Evolutionary conservation across 2,113 vertebrate species (phyloP).

Genomic region (Gnathonemus longibarbis): DNA sequence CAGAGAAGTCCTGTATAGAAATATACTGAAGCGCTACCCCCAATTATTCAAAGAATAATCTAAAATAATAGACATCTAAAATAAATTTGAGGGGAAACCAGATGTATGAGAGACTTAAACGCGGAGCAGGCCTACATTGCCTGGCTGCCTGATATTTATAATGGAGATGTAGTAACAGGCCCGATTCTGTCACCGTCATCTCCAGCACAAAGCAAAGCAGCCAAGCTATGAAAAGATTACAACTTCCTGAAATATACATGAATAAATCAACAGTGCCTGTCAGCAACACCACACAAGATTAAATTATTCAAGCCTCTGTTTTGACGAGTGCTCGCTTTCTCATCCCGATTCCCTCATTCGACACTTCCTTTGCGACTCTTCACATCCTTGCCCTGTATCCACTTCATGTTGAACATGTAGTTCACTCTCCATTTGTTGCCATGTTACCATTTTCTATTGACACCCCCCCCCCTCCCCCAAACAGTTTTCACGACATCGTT

Average conservation of each 20-base stretch:
- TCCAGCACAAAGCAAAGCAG: slow-evolving; percentile 38
- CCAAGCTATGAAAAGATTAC: slow-evolving; percentile 41
- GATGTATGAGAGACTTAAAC: background rate
- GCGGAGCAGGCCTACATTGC: background rate
- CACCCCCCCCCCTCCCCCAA: background rate
- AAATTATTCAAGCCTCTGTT: slow-evolving; percentile 45
- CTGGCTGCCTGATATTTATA: slow-evolving; percentile 38
- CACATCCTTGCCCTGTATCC: background rate
- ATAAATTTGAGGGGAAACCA: slow-evolving; percentile 2
- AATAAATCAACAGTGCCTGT: slow-evolving; percentile 38
- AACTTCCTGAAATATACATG: slow-evolving; percentile 46
- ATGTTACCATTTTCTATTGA: background rate
- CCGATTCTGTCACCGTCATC: slow-evolving; percentile 44
- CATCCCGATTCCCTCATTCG: background rate
- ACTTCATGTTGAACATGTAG: background rate
- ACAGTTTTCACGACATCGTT: background rate
- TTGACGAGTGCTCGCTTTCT: slow-evolving; percentile 22
- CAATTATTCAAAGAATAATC: background rate
- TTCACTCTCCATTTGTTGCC: background rate
- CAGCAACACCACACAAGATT: slow-evolving; percentile 34
- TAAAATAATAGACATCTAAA: background rate
- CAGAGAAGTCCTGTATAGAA: background rate
- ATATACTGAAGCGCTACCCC: background rate
- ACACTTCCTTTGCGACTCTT: background rate
- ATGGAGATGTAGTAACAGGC: slow-evolving; percentile 40